Conservation (phyloP, 2,113 vertebrate genomes). For the Lophochroa leadbeateri region DNA sequence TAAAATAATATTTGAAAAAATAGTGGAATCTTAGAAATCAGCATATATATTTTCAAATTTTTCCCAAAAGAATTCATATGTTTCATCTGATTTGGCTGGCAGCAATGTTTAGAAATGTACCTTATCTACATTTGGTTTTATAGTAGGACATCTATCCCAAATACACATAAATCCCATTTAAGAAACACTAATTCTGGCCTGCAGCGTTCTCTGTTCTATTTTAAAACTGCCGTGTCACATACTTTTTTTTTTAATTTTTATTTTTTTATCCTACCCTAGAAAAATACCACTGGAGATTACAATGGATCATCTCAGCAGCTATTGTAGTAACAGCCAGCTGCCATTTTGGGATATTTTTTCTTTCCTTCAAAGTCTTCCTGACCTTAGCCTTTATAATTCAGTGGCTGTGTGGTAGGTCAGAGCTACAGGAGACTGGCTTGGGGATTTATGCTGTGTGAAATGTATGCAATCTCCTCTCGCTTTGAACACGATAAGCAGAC, state of each 20-base stretch:
- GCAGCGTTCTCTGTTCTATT: background rate
- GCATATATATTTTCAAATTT: background rate
- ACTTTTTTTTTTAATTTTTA: background rate
- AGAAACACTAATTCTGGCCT: background rate
- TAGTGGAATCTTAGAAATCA: background rate
- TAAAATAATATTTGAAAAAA: background rate
- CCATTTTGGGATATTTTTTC: background rate
- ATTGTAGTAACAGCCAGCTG: background rate
- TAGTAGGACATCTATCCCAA: background rate
- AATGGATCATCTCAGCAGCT: background rate
- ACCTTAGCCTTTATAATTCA: background rate
- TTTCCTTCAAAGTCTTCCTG: background rate
- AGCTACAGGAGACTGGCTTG: background rate
- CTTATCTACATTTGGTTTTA: background rate
- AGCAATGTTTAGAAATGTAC: background rate
- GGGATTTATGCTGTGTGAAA: slow-evolving; percentile 20
- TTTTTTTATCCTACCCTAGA: background rate
- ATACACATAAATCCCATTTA: background rate
- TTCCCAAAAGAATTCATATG: background rate
- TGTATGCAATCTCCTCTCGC: background rate
- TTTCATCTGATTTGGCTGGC: background rate
- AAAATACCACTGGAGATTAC: background rate
- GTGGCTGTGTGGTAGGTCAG: background rate
- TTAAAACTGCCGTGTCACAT: background rate
- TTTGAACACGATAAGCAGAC: slow-evolving; percentile 31